Percentiles rank a stretch among this genome's conserved stretches.
Conservation (phyloP, 2,113 vertebrate species). For the Gracilinanus agilis region DNA sequence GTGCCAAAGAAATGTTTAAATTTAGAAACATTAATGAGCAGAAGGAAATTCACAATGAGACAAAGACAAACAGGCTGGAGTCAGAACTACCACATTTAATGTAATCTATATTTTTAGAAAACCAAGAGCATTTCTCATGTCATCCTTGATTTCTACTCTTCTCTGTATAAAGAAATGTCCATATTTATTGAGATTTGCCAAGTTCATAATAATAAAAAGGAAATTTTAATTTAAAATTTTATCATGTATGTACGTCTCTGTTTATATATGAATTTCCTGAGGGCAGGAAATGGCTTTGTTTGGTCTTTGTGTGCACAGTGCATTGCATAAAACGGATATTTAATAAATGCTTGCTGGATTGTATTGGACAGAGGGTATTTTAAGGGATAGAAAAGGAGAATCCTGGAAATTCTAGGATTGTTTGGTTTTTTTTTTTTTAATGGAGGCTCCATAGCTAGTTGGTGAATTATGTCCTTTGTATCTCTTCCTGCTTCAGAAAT, state of each 20-base stretch:
- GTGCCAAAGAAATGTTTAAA: not conserved
- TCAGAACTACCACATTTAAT: not conserved
- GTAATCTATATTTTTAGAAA: not conserved
- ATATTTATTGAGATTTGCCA: not conserved
- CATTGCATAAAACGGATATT: not conserved
- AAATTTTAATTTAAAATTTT: not conserved
- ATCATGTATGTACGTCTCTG: not conserved
- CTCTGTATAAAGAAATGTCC: not conserved
- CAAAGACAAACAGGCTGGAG: not conserved
- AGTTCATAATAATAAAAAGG: not conserved
- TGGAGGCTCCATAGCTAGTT: not conserved
- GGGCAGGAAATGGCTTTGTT: not conserved
- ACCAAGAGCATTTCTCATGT: not conserved
- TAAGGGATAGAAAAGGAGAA: not conserved
- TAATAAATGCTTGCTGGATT: not conserved
- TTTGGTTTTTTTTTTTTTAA: not conserved
- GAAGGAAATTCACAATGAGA: not conserved
- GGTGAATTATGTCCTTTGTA: not conserved
- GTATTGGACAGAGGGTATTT: not conserved
- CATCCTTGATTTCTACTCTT: not conserved
- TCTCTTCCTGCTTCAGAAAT: not conserved
- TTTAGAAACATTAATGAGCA: not conserved
- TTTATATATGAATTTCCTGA: not conserved
- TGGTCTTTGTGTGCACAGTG: not conserved
- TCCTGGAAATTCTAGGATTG: not conserved